Evolutionary conservation across 2,113 vertebrate genomes (phyloP), one percentile per base, ranked within the genome.

Genomic region (Ictalurus furcatus): DNA sequence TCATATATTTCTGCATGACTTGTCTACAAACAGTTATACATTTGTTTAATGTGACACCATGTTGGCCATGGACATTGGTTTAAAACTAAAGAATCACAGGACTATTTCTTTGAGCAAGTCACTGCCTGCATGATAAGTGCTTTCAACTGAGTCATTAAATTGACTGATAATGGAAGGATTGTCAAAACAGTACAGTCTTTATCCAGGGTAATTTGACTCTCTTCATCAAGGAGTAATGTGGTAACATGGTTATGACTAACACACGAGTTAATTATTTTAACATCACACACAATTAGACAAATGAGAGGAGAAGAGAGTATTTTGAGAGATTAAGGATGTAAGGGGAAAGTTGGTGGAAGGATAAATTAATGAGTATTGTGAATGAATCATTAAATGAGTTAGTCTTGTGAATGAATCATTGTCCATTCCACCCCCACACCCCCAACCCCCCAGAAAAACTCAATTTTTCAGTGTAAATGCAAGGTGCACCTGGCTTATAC

Each of bases 161-260:
- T 48, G 79, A 30, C 11, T 88, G 84, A 80, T 89, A 92, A 92
- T 79, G 59, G 83, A 89, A 90, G 40, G 90, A 82, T 91, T 91
- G 90, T 92, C 78, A 89, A 92, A 92, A 89, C 81, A 89, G 48
- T 83, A 86, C 89, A 67, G 65, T 90, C 54, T 89, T 94, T 94
- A 94, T 94, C 93, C 93, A 52, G 4, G 89, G 92, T 92, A 93
- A 90, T 94, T 90, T 92, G 12, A 90, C 92, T 92, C 94, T 91
- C 85, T 91, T 92, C 93, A 94, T 93, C 91, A 92, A 79, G 85
- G 85, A 93, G 90, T 86, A 87, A 30, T 92, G 92, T 89, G 94
- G 65, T 87, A 58, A 74, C 28, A 28, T 78, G 34, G 37, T 85
- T 67, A 83, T 76, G 23, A 79, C 80, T 34, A 78, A 76, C 63